Percentiles rank a stretch among this genome's conserved stretches.
phyloP scores from a whole-genome alignment of 2,888 invertebrate species.

The Schrankia costaestrigalis region DNA sequence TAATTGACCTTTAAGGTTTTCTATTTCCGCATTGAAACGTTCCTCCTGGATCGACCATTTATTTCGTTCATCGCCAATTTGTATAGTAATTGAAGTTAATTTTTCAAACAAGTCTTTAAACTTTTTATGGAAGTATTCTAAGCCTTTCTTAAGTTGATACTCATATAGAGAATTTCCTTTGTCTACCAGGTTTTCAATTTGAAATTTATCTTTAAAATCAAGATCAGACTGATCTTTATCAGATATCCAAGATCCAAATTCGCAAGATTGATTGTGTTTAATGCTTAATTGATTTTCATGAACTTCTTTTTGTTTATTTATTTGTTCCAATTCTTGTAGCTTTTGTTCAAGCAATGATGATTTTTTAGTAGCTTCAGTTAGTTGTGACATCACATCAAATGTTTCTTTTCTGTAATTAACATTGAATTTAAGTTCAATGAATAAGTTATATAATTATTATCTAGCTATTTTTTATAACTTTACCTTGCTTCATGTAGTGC shows the following conservation, averaged over 20 bases:
- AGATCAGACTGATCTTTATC: slow-evolving; percentile 43
- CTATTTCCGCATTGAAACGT: slow-evolving; percentile 66
- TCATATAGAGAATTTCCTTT: slow-evolving; percentile 52
- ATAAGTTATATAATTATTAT: not conserved
- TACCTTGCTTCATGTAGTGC: slow-evolving; percentile 84
- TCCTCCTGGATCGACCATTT: slow-evolving; percentile 71
- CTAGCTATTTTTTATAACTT: not conserved
- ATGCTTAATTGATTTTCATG: slow-evolving; percentile 19
- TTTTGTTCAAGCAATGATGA: slow-evolving; percentile 54
- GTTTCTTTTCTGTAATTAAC: slow-evolving; percentile 60
- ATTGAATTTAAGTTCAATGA: not conserved
- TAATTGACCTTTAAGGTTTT: slow-evolving; percentile 55
- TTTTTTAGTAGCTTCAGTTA: slow-evolving; percentile 61
- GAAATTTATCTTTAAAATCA: slow-evolving; percentile 44
- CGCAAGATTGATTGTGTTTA: slow-evolving; percentile 33
- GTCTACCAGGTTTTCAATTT: slow-evolving; percentile 44
- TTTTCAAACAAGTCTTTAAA: slow-evolving; percentile 68
- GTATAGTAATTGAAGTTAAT: slow-evolving; percentile 64
- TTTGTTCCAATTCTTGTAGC: slow-evolving; percentile 47
- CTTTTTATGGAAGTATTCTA: slow-evolving; percentile 67
- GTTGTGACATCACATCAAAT: slow-evolving; percentile 56
- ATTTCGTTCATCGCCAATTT: slow-evolving; percentile 61
- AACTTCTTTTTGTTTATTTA: slow-evolving; percentile 30
- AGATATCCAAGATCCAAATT: slow-evolving; percentile 63
- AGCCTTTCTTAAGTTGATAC: slow-evolving; percentile 53